phyloP scores from a whole-genome alignment of 1,140 invertebrate species.

The Panagrolaimus sp. region DNA sequence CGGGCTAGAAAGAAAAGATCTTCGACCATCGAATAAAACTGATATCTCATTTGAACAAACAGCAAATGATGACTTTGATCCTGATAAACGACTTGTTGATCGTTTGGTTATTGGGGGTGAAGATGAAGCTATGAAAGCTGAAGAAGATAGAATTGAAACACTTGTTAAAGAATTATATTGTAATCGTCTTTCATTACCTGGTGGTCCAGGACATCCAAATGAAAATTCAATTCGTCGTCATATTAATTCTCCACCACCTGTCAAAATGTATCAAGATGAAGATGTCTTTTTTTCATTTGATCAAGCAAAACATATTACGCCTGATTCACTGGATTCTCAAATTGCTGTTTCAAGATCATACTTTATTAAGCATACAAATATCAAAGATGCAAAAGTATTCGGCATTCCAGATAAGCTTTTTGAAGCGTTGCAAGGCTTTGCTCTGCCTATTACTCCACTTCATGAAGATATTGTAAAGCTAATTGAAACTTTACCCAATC shows the following conservation, averaged over 20 bases:
- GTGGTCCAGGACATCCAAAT: not conserved
- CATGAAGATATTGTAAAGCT: not conserved
- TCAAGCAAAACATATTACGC: too few relatives aligned
- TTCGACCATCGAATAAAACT: not conserved
- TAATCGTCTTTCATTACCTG: not conserved
- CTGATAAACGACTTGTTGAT: not conserved
- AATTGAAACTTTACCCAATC: not conserved
- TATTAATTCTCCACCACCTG: not conserved
- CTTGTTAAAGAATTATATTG: not conserved
- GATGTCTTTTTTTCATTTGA: not conserved
- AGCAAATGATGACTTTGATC: not conserved
- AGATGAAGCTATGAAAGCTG: not conserved
- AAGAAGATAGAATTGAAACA: not conserved
- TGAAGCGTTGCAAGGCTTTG: not conserved
- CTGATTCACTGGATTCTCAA: too few relatives aligned
- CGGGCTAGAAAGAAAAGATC: not conserved
- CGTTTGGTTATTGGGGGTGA: not conserved
- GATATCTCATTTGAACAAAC: conserved; percentile 9
- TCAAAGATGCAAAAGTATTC: not conserved
- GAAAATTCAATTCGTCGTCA: not conserved
- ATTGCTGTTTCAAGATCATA: not conserved
- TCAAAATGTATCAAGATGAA: not conserved
- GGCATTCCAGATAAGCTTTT: not conserved
- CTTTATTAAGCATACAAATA: not conserved
- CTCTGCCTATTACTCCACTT: not conserved